Conservation (phyloP, 2,888 invertebrate genomes). For the Oeneis ivallda region DNA sequence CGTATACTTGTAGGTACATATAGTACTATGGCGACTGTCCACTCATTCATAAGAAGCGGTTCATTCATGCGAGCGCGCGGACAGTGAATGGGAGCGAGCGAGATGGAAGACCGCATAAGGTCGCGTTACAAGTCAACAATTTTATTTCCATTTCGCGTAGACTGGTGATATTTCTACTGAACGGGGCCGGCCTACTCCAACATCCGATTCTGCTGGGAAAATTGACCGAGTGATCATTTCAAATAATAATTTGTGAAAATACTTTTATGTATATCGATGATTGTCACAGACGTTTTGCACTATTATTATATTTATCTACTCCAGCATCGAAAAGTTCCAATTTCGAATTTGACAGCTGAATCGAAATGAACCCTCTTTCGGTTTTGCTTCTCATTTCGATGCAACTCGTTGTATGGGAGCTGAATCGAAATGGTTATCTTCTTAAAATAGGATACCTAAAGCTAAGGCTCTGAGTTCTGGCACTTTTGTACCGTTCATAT, state of each 20-base stretch:
- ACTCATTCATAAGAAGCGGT: slow-evolving; percentile 81
- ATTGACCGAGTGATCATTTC: background rate
- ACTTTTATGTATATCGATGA: background rate
- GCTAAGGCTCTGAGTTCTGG: no score
- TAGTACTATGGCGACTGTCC: slow-evolving; percentile 75
- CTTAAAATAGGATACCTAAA: no score
- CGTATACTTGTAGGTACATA: slow-evolving; percentile 61
- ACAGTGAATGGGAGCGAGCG: slow-evolving; percentile 76
- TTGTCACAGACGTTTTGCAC: no score
- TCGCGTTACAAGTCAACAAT: slow-evolving; percentile 63
- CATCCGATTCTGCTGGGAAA: background rate
- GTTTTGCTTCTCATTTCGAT: no score
- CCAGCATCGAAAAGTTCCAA: no score
- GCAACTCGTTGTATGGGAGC: no score
- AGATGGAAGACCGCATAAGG: slow-evolving; percentile 63
- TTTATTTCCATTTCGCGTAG: slow-evolving; percentile 2
- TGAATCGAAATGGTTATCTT: no score
- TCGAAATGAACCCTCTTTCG: no score
- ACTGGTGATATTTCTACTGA: background rate
- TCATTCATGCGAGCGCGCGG: slow-evolving; percentile 75
- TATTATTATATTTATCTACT: no score
- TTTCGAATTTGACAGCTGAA: no score
- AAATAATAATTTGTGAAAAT: background rate
- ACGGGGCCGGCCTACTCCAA: background rate
- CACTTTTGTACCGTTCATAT: no score